Base-by-base conservation (phyloP, 2,113 vertebrate species). In the Scopus umbretta region DNA sequence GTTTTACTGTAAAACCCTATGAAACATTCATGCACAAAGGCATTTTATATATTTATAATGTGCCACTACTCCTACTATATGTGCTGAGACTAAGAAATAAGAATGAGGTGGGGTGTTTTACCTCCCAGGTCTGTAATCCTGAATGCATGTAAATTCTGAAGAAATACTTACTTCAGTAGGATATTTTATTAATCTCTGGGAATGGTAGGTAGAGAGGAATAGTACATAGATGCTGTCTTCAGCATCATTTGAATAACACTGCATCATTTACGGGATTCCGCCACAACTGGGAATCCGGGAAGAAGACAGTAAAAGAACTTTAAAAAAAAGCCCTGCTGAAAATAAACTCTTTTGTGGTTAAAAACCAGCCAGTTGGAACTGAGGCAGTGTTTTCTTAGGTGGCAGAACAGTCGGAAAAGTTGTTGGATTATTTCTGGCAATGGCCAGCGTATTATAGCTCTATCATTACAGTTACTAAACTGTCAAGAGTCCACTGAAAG, bases 401-500 rank as follows among this genome's bases (percentile, higher is more conserved):
- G 86, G 82, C 75, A 98, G 89, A 96, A 87, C 96, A 97, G 93
- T 96, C 55, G 95, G 96, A 97, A 98, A 97, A 97, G 86, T 66
- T 93, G 88, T 94, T 97, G 80, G 95, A 97, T 98, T 98, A 92
- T 96, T 98, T 98, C 97, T 98, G 98, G 98, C 97, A 86, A 75
- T 50, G 76, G 72, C 58, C 55, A 62, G 66, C 34, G 74, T 86
- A 88, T 97, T 90, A 86, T 78, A 97, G 96, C 96, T 97, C 92
- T 92, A 49, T 85, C 84, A 82, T 96, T 95, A 93, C 86, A 88
- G 89, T 92, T 92, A 80, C 81, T 88, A 43, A 94, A 53, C 61
- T 67, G 53, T 89, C 78, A 67, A 38, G 63, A 72, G 90, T 92
- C 36, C 55, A 67, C 50, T 79, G 80, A 88, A 94, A 86, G 61